Base-by-base conservation (phyloP, 2,113 vertebrate species). In the Entomyzon cyanotis region DNA sequence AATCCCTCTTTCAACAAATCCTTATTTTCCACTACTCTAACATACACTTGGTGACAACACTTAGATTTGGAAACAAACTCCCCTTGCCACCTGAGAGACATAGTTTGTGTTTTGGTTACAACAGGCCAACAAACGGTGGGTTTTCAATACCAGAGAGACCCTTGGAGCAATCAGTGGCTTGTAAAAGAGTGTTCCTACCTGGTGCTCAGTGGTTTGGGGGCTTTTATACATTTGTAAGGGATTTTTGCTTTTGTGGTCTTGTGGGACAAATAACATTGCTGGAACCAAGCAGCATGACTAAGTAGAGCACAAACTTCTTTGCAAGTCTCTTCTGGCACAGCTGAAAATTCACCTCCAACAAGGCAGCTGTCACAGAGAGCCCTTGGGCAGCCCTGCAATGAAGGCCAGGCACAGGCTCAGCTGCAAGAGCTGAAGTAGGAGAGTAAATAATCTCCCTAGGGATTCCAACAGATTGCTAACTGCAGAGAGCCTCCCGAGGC, bases 381-480 rank as follows among this genome's bases (percentile, higher is more conserved):
- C 47, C 89, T 60, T 24, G 84, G 87, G 96, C 89, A 89, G 85
- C 79, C 92, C 82, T 59, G 85, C 81, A 60, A 85, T 7, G 68
- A 84, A 70, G 79, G 71, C 85, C 79, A 80, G 62, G 64, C 92
- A 64, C 59, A 70, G 85, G 76, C 87, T 88, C 71, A 85, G 94
- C 90, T 86, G 23, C 39, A 80, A 58, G 64, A 93, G 75, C 88
- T 63, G 44, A 59, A 60, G 56, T 85, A 84, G 15, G 55, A 94
- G 52, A 87, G 64, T 46, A 86, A 96, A 95, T 94, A 87, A 93
- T 78, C 68, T 87, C 89, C 67, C 52, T 18, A 42, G 69, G 86
- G 93, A 92, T 87, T 86, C 89, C 87, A 93, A 70, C 93, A 94
- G 95, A 84, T 91, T 90, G 83, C 56, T 90, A 93, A 87, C 80